Percentiles rank a stretch among this genome's conserved stretches.
Evolutionary conservation across 2,797 vertebrate genomes (phyloP).

Genomic region (Catharus ustulatus): DNA sequence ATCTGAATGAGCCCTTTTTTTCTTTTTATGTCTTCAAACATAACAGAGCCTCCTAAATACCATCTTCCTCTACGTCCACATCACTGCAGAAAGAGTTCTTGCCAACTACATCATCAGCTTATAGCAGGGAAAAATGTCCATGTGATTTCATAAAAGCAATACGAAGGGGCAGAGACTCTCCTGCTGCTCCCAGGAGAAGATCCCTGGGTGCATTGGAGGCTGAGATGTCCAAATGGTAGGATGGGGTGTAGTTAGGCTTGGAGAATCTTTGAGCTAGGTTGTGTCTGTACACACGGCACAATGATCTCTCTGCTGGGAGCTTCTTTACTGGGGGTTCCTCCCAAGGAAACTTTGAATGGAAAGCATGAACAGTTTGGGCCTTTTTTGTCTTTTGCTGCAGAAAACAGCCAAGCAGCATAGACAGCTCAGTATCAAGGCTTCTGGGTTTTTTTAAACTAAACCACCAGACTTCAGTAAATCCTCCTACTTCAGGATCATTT

Average conservation of each 20-base stretch:
- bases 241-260: background rate
- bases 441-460: background rate
- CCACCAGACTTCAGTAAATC: background rate
- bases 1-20: background rate
- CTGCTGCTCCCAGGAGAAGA: background rate
- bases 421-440: background rate
- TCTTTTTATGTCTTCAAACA: background rate
- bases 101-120: background rate
- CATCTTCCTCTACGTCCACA: background rate
- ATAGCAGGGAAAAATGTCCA: background rate
- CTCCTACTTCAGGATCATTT: background rate
- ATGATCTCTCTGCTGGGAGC: background rate
- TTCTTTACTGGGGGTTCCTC: background rate
- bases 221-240: background rate
- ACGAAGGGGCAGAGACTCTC: background rate
- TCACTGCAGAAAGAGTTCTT: background rate
- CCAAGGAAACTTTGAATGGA: background rate
- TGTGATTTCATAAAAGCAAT: background rate
- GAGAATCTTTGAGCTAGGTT: background rate
- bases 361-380: background rate
- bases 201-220: background rate
- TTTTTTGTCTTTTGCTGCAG: background rate
- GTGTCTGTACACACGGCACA: rapidly evolving
- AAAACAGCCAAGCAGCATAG: background rate
- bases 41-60: background rate